Base-by-base conservation (phyloP, 1,140 invertebrate species). In the Pteromalus puparum region DNA sequence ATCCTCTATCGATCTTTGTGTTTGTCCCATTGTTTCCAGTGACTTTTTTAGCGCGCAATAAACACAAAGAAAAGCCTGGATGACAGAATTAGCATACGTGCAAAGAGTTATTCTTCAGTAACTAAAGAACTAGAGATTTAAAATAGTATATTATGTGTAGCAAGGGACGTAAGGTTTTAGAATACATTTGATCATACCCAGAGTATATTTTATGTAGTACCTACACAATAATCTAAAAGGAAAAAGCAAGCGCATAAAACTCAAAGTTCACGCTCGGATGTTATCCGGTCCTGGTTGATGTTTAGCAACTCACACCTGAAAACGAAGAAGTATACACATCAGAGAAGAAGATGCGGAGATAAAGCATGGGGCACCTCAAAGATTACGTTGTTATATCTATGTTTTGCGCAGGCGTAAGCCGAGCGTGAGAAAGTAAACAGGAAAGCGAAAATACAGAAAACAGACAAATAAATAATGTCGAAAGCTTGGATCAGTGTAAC, bases 401-500 rank as follows among this genome's bases (percentile, higher is more conserved):
- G 18, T 53, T 18, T 18, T 7, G 21, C 65, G 42, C 24, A 34
- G 30, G 18, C 15, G 3, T n/a, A 30, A 21, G 21, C 1, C n/a
- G 24, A 77, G 46, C 75, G 75, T 77, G 75, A 77, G 75, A 77
- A 77, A 77, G 48, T 61, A 77, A 77, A 77, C 75, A 77, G 48
- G 75, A 61, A 77, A 30, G 24, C 24, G 26, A 77, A 48, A 61
- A 61, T 61, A 30, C 75, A n/a, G 42, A 24, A 30, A 61, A n/a
- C 10, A n/a, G 28, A 53, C 4, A 18, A 30, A 15, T 30, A 18
- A 34, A 72, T 72, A 30, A 12, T 34, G 10, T 53, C 18, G 1
- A 18, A 18, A 21, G 2, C 48, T 53, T 53, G 18, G 15, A 18
- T 18, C 48, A 18, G 1, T 53, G 46, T 0, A 53, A 10, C 9